Base-by-base conservation (phyloP, 2,797 vertebrate species). In the Pempheris klunzingeri region DNA sequence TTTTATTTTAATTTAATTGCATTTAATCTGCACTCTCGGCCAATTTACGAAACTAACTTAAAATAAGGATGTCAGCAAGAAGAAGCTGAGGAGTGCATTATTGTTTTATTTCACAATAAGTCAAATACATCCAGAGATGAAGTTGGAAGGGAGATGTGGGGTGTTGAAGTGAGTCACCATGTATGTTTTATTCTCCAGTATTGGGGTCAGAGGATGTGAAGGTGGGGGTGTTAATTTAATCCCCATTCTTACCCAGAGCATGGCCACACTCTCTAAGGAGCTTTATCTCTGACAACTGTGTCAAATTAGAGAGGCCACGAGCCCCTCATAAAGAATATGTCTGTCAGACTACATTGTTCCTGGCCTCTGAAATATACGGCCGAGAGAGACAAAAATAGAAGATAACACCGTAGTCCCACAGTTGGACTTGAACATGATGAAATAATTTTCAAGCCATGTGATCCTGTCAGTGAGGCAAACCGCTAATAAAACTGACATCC, bases 261-360 rank as follows among this genome's bases (percentile, higher is more conserved):
- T 93, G 93, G 93, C 92, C 93, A 91, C 93, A 90, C 91, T 94
- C 93, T 94, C 93, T 92, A 92, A 94, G 93, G 93, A 93, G 93
- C 93, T 94, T 94, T 94, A 94, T 94, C 93, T 94, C 93, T 94
- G 93, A 94, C 93, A 94, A 94, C 93, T 94, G 93, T 94, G 93
- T 94, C 93, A 94, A 94, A 94, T 94, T 94, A 94, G 93, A 94
- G 93, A 91, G 90, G 93, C 92, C 93, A 93, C 91, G 90, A 94
- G 93, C 91, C 92, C 92, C 93, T 94, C 93, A 93, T 93, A 94
- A 94, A 94, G 93, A 94, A 94, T 93, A 94, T 94, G 93, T 94
- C 93, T 94, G 93, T 94, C 93, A 94, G 93, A 92, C 87, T 91
- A 93, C 93, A 94, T 94, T 94, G 93, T 94, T 94, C 93, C 89